These are phyloP conservation scores for Synanthedon vespiformis DNA, from an alignment of 2,888 invertebrate species.

Conservation along the genomic window DNA sequence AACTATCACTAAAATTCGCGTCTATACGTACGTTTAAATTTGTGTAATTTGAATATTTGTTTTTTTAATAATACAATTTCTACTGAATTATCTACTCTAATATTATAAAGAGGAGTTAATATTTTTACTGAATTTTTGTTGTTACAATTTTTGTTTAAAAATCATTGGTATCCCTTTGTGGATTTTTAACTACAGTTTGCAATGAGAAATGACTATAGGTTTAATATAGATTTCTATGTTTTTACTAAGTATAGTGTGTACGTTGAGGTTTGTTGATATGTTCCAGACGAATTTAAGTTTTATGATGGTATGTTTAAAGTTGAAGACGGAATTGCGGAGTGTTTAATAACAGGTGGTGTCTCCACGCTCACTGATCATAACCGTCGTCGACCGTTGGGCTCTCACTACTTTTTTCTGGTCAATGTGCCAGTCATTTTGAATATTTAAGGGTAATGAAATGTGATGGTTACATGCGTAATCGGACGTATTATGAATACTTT, in stretches of 20 bases:
- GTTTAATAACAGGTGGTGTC: constrained; percentile 37
- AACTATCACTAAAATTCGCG: no score
- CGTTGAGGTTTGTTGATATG: neutral
- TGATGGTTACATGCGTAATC: neutral
- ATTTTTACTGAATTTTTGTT: no score
- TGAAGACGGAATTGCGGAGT: neutral
- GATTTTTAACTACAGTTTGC: neutral
- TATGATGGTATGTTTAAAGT: neutral
- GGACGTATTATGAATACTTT: no score
- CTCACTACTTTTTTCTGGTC: constrained; percentile 5
- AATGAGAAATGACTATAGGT: constrained; percentile 1
- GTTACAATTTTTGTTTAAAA: no score
- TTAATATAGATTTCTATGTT: constrained; percentile 1
- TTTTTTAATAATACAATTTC: no score
- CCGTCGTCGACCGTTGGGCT: constrained; percentile 49
- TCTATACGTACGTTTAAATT: no score
- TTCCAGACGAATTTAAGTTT: neutral
- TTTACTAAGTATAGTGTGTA: neutral
- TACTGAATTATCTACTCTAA: no score
- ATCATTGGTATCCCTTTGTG: neutral
- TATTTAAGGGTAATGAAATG: neutral
- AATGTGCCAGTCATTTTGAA: neutral
- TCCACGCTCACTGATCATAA: constrained; percentile 54
- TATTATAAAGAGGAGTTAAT: no score
- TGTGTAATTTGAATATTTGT: no score